Percentiles rank a stretch among this genome's conserved stretches.
Conservation (phyloP, 2,797 vertebrate species). For the Forpus xanthops region DNA sequence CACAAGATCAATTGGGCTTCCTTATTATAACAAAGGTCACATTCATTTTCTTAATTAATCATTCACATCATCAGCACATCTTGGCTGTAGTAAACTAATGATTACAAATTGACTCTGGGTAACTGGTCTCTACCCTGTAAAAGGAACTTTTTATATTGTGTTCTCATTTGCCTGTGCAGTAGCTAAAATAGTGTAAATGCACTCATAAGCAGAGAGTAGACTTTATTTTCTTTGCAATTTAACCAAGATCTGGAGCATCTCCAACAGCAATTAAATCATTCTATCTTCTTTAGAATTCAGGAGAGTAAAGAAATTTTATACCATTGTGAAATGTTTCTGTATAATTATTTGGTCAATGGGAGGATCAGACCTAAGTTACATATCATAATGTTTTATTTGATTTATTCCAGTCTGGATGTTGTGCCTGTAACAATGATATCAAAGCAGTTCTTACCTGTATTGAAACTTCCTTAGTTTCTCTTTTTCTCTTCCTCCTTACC, state of each 20-base stretch:
- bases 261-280: constrained; percentile 28
- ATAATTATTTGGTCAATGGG: background rate
- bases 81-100: background rate
- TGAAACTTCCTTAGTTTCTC: background rate
- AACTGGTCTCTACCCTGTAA: background rate
- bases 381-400: background rate
- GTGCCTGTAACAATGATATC: background rate
- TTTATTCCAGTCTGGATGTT: background rate
- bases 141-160: background rate
- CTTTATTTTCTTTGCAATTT: constrained; percentile 18
- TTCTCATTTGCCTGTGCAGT: background rate
- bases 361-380: background rate
- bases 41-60: constrained; percentile 35
- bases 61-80: background rate
- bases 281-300: background rate
- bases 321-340: background rate
- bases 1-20: background rate
- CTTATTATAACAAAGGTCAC: background rate
- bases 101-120: background rate
- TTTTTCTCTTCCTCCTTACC: background rate
- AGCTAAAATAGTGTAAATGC: background rate
- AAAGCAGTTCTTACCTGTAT: background rate
- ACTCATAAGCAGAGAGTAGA: background rate
- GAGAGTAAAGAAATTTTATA: background rate
- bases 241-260: background rate